Base-by-base conservation (phyloP, 2,797 vertebrate species). In the Pseudomugil gertrudae region DNA sequence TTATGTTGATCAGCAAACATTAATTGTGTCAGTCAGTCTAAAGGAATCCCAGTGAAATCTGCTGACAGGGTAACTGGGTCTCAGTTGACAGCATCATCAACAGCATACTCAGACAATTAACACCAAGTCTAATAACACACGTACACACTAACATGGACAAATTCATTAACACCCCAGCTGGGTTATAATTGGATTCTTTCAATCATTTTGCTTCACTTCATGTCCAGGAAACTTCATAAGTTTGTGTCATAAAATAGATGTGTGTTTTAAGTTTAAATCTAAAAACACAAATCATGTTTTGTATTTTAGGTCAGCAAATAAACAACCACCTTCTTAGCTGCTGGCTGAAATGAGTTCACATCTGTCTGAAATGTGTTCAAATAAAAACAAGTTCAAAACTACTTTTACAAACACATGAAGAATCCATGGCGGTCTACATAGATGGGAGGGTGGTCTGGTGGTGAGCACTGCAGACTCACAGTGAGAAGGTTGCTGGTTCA, bases 81-180 rank as follows among this genome's bases (percentile, higher is more conserved):
- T 72, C 48, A 30, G 35, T 58, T 57, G 66, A 76, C 62, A 75
- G 58, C 45, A 35, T 53, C 69, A 78, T 83, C 72, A 74, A 53
- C 63, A 61, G 56, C 59, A 79, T 74, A 80, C 79, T 81, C 59
- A 84, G 58, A 69, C 62, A 74, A 84, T 79, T 71, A 86, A 56
- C 58, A 32, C 52, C 48, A 59, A 13, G 59, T 48, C 32, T 69
- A 83, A 38, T 66, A 57, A 38, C 21, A 57, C 23, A 50, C 69
- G 62, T 55, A 40, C 21, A 57, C 10, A 24, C 21, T 1, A 1
- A 4, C 3, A 26, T 5, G 9, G 6, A 61, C 43, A 17, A 30
- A 55, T 47, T 53, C 53, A 55, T 50, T 58, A 53, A 61, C 21
- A 53, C 57, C 2, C 17, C 32, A 57, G 40, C 63, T 36, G 40